These are phyloP conservation scores for Oreochromis aureus DNA, from an alignment of 2,113 vertebrate species.

Conservation along the genomic window DNA sequence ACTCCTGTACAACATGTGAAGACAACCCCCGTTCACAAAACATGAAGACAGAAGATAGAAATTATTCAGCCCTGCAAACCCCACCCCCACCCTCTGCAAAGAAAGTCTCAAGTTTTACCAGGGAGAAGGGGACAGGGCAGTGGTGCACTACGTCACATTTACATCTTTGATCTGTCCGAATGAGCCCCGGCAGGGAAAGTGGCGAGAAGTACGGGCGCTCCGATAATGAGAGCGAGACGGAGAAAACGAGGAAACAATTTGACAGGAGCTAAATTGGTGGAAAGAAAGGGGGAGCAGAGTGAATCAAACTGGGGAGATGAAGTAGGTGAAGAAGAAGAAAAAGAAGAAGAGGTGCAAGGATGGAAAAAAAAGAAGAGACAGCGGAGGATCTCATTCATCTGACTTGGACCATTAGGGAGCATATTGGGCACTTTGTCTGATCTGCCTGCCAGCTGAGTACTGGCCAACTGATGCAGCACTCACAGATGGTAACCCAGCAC, in stretches of 20 bases:
- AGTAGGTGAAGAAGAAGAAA: slow-evolving; percentile 1
- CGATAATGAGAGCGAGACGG: slow-evolving; percentile 3
- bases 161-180: slow-evolving; percentile 13
- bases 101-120: neutral
- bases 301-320: neutral
- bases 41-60: neutral
- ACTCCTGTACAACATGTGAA: neutral
- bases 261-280: slow-evolving; percentile 22
- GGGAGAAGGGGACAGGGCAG: neutral
- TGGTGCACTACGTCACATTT: slow-evolving; percentile 3
- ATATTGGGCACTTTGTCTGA: slow-evolving; percentile 74
- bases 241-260: slow-evolving; percentile 5
- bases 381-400: slow-evolving; percentile 54
- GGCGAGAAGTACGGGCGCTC: neutral
- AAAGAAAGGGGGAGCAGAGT: neutral
- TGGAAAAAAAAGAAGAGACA: neutral
- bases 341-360: slow-evolving; percentile 11
- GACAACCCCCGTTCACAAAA: neutral
- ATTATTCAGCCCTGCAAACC: neutral
- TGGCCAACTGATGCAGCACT: slow-evolving; percentile 59
- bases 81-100: neutral
- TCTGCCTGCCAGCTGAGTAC: slow-evolving; percentile 68
- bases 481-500: slow-evolving; percentile 64
- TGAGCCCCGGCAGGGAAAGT: slow-evolving; percentile 4
- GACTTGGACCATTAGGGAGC: slow-evolving; percentile 69